Percentiles rank a stretch among this genome's conserved stretches.
phyloP scores from a whole-genome alignment of 2,888 invertebrate species.

The Plebejus anna region DNA sequence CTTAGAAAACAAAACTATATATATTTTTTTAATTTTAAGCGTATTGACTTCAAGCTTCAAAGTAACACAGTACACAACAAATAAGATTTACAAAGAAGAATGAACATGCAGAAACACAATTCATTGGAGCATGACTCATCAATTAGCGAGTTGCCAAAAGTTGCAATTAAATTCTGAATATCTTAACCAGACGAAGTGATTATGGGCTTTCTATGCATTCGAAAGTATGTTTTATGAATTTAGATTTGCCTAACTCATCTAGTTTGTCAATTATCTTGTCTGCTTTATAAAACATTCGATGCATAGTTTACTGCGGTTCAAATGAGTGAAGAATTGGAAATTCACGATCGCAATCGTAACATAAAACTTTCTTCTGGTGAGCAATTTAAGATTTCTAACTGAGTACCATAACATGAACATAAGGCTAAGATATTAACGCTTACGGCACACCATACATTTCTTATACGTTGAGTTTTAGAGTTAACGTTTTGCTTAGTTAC shows the following conservation, averaged over 20 bases:
- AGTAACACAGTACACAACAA: neutral
- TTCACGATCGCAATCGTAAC: constrained; percentile 13
- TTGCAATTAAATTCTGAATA: constrained; percentile 27
- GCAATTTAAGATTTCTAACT: constrained; percentile 20
- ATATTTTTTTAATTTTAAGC: too few species aligned
- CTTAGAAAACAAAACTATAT: too few species aligned
- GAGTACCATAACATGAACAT: constrained; percentile 4
- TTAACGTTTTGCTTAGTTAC: neutral
- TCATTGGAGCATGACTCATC: constrained; percentile 19
- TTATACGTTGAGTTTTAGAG: neutral
- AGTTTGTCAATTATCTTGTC: constrained; percentile 23
- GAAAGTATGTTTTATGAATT: constrained; percentile 21
- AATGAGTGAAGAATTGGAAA: constrained; percentile 16
- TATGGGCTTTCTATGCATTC: constrained; percentile 20
- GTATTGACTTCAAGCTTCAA: constrained; percentile 12
- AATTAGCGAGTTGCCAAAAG: constrained; percentile 27
- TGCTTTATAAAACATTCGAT: neutral
- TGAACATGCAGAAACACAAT: constrained; percentile 11
- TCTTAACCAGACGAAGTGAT: constrained; percentile 23
- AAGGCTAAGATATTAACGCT: neutral
- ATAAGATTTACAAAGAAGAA: constrained; percentile 5
- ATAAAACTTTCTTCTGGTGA: constrained; percentile 19
- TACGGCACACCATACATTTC: neutral
- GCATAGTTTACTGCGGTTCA: neutral
- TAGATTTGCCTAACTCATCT: constrained; percentile 10